A percentile compares a stretch with the other conserved stretches of the same genome.
These are phyloP conservation scores for Diadophis punctatus DNA, from an alignment of 2,113 vertebrate genomes.

Conservation along the genomic window DNA sequence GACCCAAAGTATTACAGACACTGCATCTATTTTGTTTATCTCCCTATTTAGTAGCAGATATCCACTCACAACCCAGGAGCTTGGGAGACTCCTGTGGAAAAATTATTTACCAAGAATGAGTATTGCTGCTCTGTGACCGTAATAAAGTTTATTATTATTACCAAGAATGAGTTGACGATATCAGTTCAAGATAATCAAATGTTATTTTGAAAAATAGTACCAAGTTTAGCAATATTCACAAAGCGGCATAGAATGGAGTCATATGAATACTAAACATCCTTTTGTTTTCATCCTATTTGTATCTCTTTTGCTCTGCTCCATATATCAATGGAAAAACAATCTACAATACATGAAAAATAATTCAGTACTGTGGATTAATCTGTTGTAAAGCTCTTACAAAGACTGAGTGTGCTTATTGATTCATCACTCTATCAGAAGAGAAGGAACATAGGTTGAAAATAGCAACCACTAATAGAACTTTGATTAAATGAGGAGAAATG, in stretches of 20 bases:
- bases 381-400: neutral
- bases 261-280: neutral
- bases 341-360: neutral
- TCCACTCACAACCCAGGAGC: neutral
- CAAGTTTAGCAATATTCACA: neutral
- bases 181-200: neutral
- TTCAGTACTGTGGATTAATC: neutral
- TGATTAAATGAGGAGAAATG: neutral
- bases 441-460: neutral
- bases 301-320: neutral
- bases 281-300: conserved; percentile 20
- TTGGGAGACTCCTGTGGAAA: neutral
- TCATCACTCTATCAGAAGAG: neutral
- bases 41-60: neutral
- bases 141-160: neutral
- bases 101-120: neutral
- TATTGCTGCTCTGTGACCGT: neutral
- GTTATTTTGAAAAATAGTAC: neutral
- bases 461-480: neutral
- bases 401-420: neutral
- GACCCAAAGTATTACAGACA: neutral
- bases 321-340: neutral
- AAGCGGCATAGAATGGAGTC: neutral
- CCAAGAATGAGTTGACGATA: neutral
- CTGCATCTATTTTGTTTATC: neutral